Base-by-base conservation (phyloP, 92 coral and sea anemone species). In the Parazoanthus darwini region DNA sequence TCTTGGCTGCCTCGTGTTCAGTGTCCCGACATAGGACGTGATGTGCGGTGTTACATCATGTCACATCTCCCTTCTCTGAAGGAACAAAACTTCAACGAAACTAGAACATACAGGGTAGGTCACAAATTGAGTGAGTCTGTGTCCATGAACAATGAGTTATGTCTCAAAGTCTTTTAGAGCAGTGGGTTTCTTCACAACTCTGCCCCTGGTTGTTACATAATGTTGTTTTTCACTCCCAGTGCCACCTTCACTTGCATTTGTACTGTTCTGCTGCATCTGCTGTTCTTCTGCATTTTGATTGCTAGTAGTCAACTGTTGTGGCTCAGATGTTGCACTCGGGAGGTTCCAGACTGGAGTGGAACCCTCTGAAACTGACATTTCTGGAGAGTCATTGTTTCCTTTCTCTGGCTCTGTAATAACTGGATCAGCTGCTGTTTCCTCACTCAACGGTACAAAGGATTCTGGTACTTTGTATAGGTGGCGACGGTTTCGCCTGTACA, bases 181-280 rank as follows among this genome's bases (percentile, higher is more conserved):
- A 35, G 46, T 36, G 79, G 79, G 79, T 75, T 36, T 75, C 79
- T 75, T 75, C 79, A 75, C 79, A 75, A 75, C 79, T 75, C 79
- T 75, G 79, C 79, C 79, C 20, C 79, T 35, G 48, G 79, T 75
- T 36, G 79, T 75, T 75, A 37, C 79, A 75, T 75, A 75, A 35
- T 29, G 33, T 29, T 35, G 79, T 36, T 48, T 75, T 18, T 75
- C 79, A 75, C 79, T 36, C 46, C 79, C 79, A 75, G 48, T 75
- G 50, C 48, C 79, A 44, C 48, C 48, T 44, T 44, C 48, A 44
- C 48, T 44, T 44, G 48, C 7, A 44, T 7, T 44, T 44, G 48
- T 44, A 44, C 48, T 44, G 48, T 44, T 44, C 48, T 44, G 48
- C 48, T 75, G 46, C 48, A 36, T 75, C 13, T 75, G 50, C 46